A percentile compares a stretch with the other conserved stretches of the same genome.
These are phyloP conservation scores for Sorex araneus DNA, from an alignment of 2,113 vertebrate species.

Conservation along the genomic window DNA sequence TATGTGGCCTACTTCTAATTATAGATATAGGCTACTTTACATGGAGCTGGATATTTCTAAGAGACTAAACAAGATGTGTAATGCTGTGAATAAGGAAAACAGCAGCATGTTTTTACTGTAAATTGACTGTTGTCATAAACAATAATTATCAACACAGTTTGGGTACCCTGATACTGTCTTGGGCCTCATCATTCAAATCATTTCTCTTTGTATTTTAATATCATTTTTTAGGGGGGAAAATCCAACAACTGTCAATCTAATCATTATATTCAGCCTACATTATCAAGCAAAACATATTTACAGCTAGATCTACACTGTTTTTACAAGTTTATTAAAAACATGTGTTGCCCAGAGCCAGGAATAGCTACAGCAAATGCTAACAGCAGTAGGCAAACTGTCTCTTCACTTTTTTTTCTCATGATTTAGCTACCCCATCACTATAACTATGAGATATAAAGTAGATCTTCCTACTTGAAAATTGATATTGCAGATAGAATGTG, in stretches of 20 bases:
- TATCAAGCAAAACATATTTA: slow-evolving; percentile 86
- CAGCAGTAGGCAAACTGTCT: slow-evolving; percentile 84
- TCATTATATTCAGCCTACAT: slow-evolving; percentile 82
- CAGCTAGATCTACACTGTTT: slow-evolving; percentile 84
- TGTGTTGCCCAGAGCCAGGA: slow-evolving; percentile 84
- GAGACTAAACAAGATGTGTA: slow-evolving; percentile 80
- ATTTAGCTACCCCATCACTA: slow-evolving; percentile 72
- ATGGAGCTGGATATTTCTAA: slow-evolving; percentile 73
- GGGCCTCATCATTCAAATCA: slow-evolving; percentile 70
- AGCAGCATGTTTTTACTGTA: slow-evolving; percentile 76
- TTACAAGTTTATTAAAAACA: slow-evolving; percentile 87
- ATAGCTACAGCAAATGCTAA: slow-evolving; percentile 85
- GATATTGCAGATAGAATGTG: background rate
- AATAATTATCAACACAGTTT: slow-evolving; percentile 74
- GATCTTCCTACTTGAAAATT: slow-evolving; percentile 51
- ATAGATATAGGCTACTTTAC: slow-evolving; percentile 79
- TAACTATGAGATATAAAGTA: slow-evolving; percentile 60
- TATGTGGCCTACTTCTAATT: slow-evolving; percentile 80
- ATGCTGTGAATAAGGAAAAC: slow-evolving; percentile 75
- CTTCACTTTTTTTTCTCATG: slow-evolving; percentile 71
- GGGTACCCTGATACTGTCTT: slow-evolving; percentile 69
- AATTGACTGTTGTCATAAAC: slow-evolving; percentile 80
- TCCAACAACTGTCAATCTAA: slow-evolving; percentile 79
- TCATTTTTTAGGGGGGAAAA: slow-evolving; percentile 28
- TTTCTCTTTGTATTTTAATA: slow-evolving; percentile 74